These are phyloP conservation scores for Aurelia sp. DNA, from an alignment of 30 jellyfish, hydroid and myxozoan genomes.

Conservation along the genomic window DNA sequence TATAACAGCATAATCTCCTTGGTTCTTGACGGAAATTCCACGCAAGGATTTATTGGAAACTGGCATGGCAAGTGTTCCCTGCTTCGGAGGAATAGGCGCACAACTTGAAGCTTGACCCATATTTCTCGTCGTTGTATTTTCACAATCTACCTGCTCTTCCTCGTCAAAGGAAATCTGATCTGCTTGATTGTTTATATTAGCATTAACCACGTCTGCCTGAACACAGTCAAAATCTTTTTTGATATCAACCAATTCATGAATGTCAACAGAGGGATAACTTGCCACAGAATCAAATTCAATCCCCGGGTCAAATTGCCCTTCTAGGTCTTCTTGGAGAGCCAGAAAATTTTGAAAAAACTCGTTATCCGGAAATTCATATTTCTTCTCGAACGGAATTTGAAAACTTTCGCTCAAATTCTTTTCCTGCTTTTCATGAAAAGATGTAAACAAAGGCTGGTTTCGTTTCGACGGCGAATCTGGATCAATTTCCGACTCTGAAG, in stretches of 20 bases:
- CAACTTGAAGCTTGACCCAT: conserved; percentile 69
- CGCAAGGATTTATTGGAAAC: conserved; percentile 32
- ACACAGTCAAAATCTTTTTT: neutral
- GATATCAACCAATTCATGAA: neutral
- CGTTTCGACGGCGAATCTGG: conserved; percentile 11
- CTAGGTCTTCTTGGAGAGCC: neutral
- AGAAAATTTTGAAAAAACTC: conserved; percentile 5
- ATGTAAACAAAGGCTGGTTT: neutral
- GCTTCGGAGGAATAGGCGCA: conserved; percentile 3
- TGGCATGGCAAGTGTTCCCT: conserved; percentile 77
- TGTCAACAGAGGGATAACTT: neutral
- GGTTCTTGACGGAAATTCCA: conserved; percentile 55
- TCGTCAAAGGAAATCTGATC: conserved; percentile 2
- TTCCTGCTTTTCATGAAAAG: neutral
- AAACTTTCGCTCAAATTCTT: neutral
- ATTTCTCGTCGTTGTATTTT: neutral
- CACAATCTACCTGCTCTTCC: neutral
- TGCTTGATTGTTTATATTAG: neutral
- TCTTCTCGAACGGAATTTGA: conserved; percentile 47
- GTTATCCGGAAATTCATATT: conserved; percentile 35
- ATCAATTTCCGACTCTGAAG: conserved; percentile 5
- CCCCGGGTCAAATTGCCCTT: neutral
- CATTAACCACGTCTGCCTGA: no score
- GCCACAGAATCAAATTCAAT: neutral
- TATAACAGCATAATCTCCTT: conserved; percentile 70